Base-by-base conservation (phyloP, 2,797 vertebrate species). In the Acrossocheilus wenchowensis region DNA sequence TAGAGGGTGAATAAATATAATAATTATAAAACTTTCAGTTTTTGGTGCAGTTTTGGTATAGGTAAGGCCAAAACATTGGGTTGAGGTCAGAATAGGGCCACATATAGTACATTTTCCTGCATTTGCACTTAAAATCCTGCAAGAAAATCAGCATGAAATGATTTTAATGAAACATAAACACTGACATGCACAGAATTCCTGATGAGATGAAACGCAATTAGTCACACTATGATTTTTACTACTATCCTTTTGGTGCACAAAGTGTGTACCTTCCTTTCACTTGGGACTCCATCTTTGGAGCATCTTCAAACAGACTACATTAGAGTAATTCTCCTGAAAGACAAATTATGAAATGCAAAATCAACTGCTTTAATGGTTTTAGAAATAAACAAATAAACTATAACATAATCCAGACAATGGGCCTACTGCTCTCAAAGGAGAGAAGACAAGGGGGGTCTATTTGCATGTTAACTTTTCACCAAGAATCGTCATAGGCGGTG, bases 401-500 rank as follows among this genome's bases (percentile, higher is more conserved):
- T 94, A 95, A 94, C 93, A 95, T 93, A 94, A 95, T 86, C 91
- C 93, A 92, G 92, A 94, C 94, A 94, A 94, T 87, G 71, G 72
- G 81, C 88, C 87, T 90, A 88, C 91, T 89, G 89, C 92, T 95
- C 94, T 93, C 93, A 60, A 92, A 93, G 93, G 88, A 92, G 89
- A 88, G 91, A 86, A 81, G 79, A 91, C 75, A 73, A 43, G 77
- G 62, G 86, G 57, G 60, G 90, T 85, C 87, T 88, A 94, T 96
- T 95, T 95, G 94, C 94, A 95, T 95, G 91, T 94, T 94, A 95
- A 95, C 94, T 94, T 93, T 89, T 93, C 93, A 90, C 93, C 91
- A 93, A 91, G 94, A 92, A 95, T 94, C 92, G 93, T 95, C 93
- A 92, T 93, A 90, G 91, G 92, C 72, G 89, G 90, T 89, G 89